Evolutionary conservation across 2,888 invertebrate species (phyloP), one percentile per base, ranked within the genome.

Genomic region (Ornithoptera alexandrae): DNA sequence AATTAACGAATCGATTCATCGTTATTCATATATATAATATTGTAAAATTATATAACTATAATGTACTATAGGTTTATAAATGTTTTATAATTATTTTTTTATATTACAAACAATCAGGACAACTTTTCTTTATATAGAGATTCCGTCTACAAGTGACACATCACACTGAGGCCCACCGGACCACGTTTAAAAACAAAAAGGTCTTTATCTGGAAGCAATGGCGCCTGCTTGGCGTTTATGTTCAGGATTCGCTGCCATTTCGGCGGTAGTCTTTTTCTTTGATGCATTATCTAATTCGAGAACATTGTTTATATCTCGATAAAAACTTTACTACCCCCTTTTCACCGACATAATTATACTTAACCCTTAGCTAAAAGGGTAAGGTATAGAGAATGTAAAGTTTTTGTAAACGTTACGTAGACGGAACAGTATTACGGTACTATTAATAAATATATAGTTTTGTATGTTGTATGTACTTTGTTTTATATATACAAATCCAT

Each of bases 161-260:
- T 80, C 77, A 59, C 72, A 72, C 78, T 79, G 76, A 75, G 78
- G 79, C 73, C 75, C 64, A 60, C 64, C 59, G 39, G 64, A 61
- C 68, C 61, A 39, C 68, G 56, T 77, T 74, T 80, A 76, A 82
- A 10, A 83, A 82, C 81, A 82, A 84, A 82, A 78, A 77, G 75
- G 76, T 73, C 75, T 79, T 81, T 82, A 84, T 85, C 84, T 79
- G 67, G 63, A 69, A 36, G 65, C 71, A 73, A 74, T 78, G 86
- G 86, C 86, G 86, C 85, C 87, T 72, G 81, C 73, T 79, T 77
- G 80, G 79, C 81, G 79, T 80, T 81, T 83, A 78, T 77, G 76
- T 76, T 76, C 75, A 79, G 76, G 79, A 84, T 85, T 85, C 84
- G 72, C 79, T 62, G 74, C 75, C 76, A 46, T 68, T 57, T 74